Evolutionary conservation across 2,113 vertebrate genomes (phyloP).

Genomic region (Menidia beryllina): DNA sequence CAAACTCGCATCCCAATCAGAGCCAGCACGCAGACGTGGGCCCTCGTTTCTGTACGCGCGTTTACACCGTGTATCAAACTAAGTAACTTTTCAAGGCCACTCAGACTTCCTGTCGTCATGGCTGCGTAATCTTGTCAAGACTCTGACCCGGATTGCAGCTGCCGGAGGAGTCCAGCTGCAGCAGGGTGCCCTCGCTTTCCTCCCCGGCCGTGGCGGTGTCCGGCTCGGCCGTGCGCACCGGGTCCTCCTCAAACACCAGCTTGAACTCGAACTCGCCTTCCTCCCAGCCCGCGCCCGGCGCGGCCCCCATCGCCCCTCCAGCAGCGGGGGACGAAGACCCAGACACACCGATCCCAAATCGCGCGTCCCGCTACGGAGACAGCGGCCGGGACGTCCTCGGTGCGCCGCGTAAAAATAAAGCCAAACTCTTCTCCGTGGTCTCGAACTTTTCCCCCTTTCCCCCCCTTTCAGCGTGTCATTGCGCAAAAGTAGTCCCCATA

Average conservation of each 20-base stretch:
- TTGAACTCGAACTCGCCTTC: constrained; percentile 87
- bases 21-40: constrained; percentile 10
- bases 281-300: constrained; percentile 85
- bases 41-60: constrained; percentile 8
- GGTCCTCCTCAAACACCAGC: constrained; percentile 85
- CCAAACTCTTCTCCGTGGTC: constrained; percentile 12
- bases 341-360: constrained; percentile 31
- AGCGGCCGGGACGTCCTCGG: not conserved
- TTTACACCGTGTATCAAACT: constrained; percentile 27
- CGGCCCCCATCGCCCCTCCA: constrained; percentile 82
- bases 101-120: constrained; percentile 8
- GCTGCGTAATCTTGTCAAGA: constrained; percentile 1
- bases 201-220: constrained; percentile 65
- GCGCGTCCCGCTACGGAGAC: constrained; percentile 7
- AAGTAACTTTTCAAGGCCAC: constrained; percentile 8
- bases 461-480: constrained; percentile 45
- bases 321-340: constrained; percentile 36
- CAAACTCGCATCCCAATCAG: constrained; percentile 10
- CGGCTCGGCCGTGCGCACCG: constrained; percentile 60
- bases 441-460: not conserved
- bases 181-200: constrained; percentile 59
- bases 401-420: constrained; percentile 7
- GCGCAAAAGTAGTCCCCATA: constrained; percentile 26
- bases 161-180: constrained; percentile 62
- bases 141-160: constrained; percentile 69